Percentiles rank a stretch among this genome's conserved stretches.
phyloP scores from a whole-genome alignment of 2,888 invertebrate species.

The Andrena flavipes region DNA sequence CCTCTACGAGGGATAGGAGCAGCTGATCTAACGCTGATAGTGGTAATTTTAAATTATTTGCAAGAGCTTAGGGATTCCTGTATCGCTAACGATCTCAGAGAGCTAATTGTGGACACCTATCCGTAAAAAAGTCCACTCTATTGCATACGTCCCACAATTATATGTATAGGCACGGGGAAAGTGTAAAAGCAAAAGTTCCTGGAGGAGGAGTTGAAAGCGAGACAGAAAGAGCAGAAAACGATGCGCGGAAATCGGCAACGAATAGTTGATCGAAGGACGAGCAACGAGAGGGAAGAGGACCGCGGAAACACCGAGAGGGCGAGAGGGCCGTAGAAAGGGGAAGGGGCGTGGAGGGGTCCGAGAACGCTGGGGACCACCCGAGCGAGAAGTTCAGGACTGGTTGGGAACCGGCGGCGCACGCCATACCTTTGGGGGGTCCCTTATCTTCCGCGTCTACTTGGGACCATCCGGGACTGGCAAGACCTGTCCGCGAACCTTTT shows the following conservation, averaged over 20 bases:
- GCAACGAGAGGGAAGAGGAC: constrained; percentile 19
- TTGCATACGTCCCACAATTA: background rate
- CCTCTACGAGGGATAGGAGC: no score
- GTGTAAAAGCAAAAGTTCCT: background rate
- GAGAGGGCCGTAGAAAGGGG: constrained; percentile 55
- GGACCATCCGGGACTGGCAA: constrained; percentile 77
- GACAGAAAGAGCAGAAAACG: constrained; percentile 34
- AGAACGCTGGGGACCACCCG: constrained; percentile 82
- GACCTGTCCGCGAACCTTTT: constrained; percentile 69
- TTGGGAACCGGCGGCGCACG: constrained; percentile 83
- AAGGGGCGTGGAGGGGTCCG: constrained; percentile 63
- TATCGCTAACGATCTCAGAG: no score
- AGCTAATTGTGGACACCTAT: background rate
- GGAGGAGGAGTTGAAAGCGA: constrained; percentile 5
- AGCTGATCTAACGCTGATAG: background rate
- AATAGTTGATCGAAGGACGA: constrained; percentile 20
- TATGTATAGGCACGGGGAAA: background rate
- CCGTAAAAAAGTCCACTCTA: background rate
- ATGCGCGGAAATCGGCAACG: constrained; percentile 41
- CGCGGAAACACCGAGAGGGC: constrained; percentile 44
- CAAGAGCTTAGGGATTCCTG: background rate
- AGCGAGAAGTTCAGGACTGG: constrained; percentile 82
- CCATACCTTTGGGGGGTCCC: constrained; percentile 83
- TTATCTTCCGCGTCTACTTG: constrained; percentile 79
- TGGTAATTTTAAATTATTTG: background rate